Conservation (phyloP, 1,140 invertebrate species). For the Aphaenogaster ashmeadi region DNA sequence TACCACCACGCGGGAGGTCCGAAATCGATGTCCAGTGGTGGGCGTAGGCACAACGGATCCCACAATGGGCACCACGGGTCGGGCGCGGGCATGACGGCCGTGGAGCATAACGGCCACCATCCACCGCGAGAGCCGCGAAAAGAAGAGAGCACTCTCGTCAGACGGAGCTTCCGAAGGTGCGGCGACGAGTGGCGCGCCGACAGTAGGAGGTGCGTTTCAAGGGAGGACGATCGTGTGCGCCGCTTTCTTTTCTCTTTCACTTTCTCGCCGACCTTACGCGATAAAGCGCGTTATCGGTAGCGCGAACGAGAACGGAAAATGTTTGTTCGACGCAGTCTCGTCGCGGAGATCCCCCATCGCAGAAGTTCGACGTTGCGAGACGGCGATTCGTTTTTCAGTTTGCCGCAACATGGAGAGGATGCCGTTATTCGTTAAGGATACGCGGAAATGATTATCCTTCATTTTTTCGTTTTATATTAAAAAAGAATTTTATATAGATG, state of each 20-base stretch:
- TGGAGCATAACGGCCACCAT: slow-evolving; percentile 88
- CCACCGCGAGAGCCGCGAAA: slow-evolving; percentile 88
- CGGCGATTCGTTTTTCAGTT: not conserved
- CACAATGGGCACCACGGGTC: slow-evolving; percentile 86
- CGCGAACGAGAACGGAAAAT: not conserved
- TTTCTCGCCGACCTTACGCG: slow-evolving; percentile 19
- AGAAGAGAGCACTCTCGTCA: slow-evolving; percentile 85
- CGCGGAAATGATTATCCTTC: not conserved
- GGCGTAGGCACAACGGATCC: slow-evolving; percentile 78
- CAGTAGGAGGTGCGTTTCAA: slow-evolving; percentile 86
- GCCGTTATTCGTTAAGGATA: not conserved
- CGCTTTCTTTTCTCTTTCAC: slow-evolving; percentile 4
- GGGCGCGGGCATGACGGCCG: slow-evolving; percentile 87
- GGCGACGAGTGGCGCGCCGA: slow-evolving; percentile 87
- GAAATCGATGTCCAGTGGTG: slow-evolving; percentile 80
- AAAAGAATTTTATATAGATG: not conserved
- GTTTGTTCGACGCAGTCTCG: not conserved
- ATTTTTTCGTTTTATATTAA: not conserved
- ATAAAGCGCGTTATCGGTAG: not conserved
- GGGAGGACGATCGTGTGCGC: slow-evolving; percentile 39
- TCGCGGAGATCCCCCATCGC: not conserved
- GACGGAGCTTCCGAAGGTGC: slow-evolving; percentile 85
- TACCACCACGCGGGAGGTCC: slow-evolving; percentile 80
- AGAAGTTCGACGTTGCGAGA: not conserved
- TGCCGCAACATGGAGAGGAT: not conserved